Conservation (phyloP, 2,113 vertebrate genomes). For the Tachycineta bicolor region DNA sequence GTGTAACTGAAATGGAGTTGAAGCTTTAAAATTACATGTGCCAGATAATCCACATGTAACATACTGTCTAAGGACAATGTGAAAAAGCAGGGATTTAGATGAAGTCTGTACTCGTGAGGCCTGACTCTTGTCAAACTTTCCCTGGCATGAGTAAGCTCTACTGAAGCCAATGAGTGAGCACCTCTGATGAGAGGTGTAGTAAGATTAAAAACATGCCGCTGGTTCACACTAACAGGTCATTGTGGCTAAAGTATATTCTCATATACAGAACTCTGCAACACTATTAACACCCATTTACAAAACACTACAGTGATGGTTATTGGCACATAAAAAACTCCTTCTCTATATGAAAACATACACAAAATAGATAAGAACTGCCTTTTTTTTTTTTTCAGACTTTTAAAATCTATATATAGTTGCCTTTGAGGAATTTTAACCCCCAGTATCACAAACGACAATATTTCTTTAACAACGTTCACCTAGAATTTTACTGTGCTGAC, state of each 20-base stretch:
- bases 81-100: constrained; percentile 22
- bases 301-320: constrained; percentile 72
- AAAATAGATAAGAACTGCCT: constrained; percentile 63
- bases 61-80: not conserved
- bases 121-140: not conserved
- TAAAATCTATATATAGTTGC: constrained; percentile 72
- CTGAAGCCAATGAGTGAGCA: not conserved
- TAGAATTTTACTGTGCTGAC: constrained; percentile 62
- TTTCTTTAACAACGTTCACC: constrained; percentile 62
- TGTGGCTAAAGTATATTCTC: constrained; percentile 63
- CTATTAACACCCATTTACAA: constrained; percentile 69
- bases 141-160: not conserved
- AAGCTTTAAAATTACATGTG: constrained; percentile 25
- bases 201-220: constrained; percentile 32
- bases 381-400: constrained; percentile 45
- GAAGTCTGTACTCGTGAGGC: constrained; percentile 27
- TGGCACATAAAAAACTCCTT: constrained; percentile 70
- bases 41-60: constrained; percentile 25
- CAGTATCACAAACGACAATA: constrained; percentile 65
- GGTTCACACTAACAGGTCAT: constrained; percentile 60
- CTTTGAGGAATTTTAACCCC: constrained; percentile 74
- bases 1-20: not conserved
- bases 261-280: constrained; percentile 68
- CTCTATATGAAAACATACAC: constrained; percentile 70
- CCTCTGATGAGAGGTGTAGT: not conserved